Evolutionary conservation across 2,888 invertebrate species (phyloP), one percentile per base, ranked within the genome.

Genomic region (Drosophila siamana): DNA sequence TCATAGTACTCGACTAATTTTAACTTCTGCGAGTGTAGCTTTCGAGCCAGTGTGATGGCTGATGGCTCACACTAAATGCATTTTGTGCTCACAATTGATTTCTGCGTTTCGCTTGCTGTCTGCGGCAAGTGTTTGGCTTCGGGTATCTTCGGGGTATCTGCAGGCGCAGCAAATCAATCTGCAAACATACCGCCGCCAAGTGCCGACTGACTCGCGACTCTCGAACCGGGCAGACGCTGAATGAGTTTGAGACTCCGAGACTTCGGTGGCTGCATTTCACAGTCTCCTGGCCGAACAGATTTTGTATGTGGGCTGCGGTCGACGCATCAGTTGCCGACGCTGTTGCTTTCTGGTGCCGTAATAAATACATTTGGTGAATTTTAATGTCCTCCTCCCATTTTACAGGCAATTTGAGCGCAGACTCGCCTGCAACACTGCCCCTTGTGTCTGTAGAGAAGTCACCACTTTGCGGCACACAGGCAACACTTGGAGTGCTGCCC

Each of bases 301-400:
- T 62, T 63, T 67, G 64, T 63, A 69, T 69, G 69, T 68, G 71
- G 77, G 78, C 62, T 71, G 65, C 68, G 54, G 72, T 72, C 83
- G 86, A 86, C 88, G 89, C 86, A 89, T 89, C 82, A 86, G 78
- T 77, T 74, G 61, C 44, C 61, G 75, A 69, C 70, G 61, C 44
- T 62, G 72, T 61, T 66, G 52, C 13, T 56, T 67, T 75, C 81
- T 86, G 84, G 79, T 87, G 86, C 88, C 84, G 83, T 90, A 90
- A 90, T 90, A 90, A 90, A 90, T 90, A 90, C 90, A 90, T 90
- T 90, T 90, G 89, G 74, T 85, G 89, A 86, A 90, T 90, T 89
- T 90, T 89, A 88, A 90, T 90, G 90, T 89, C 87, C 90, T 89
- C 90, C 89, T 83, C 89, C 90, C 88, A 88, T 88, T 87, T 88